Conservation (phyloP, 2,113 vertebrate species). For the Butorides virescens region DNA sequence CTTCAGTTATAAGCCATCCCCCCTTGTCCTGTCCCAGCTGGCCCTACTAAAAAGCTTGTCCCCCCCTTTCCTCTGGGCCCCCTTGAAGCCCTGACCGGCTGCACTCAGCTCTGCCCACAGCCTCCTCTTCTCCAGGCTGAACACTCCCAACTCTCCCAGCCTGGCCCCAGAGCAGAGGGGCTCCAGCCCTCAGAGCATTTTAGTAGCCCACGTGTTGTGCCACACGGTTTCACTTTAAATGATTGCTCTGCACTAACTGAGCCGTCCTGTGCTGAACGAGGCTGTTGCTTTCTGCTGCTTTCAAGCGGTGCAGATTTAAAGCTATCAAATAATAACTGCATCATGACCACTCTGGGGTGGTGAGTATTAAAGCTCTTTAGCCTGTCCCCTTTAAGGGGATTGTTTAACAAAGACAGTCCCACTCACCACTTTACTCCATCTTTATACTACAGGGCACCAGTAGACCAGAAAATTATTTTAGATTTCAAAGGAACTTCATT, state of each 20-base stretch:
- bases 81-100: no score
- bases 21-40: no score
- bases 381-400: neutral
- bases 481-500: neutral
- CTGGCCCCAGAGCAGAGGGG: no score
- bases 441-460: neutral
- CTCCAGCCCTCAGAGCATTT: no score
- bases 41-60: no score
- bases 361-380: neutral
- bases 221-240: neutral
- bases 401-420: neutral
- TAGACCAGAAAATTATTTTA: conserved; percentile 3
- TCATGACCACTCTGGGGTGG: no score
- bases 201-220: no score
- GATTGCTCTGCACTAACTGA: neutral
- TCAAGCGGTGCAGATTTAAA: neutral
- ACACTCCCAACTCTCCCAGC: no score
- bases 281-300: neutral
- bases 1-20: no score
- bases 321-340: neutral
- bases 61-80: no score
- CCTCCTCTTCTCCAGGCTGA: no score
- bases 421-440: neutral
- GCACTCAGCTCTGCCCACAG: no score
- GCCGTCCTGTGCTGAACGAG: neutral